Evolutionary conservation across 2,888 invertebrate genomes (phyloP).

Genomic region (Volucella inanis): DNA sequence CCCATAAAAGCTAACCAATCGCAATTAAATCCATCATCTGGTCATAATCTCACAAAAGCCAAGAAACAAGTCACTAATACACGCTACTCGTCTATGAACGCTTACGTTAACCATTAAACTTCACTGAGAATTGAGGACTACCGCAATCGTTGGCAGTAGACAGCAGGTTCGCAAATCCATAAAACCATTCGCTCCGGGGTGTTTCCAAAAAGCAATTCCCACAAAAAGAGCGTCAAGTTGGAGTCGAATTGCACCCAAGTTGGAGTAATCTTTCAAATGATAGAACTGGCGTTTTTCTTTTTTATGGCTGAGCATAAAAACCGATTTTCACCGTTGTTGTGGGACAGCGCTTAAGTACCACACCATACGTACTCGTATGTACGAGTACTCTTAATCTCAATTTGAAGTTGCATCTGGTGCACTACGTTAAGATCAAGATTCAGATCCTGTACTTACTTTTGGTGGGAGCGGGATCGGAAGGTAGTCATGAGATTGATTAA

Average conservation of each 20-base stretch:
- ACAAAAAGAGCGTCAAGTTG: conserved; percentile 8
- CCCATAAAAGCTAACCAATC: conserved; percentile 49
- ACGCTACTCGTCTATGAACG: conserved; percentile 11
- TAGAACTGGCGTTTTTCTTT: conserved; percentile 5
- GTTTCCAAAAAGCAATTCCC: conserved; percentile 46
- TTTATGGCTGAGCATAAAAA: conserved; percentile 58
- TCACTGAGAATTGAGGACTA: conserved; percentile 24
- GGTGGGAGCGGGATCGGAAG: not conserved
- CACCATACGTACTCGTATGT: not conserved
- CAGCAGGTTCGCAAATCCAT: not conserved
- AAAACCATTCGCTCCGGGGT: conserved; percentile 32
- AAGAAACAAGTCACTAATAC: not conserved
- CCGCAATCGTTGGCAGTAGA: not conserved
- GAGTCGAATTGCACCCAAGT: not conserved
- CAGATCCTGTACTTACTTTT: conserved; percentile 1
- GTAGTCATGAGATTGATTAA: conserved; percentile 54
- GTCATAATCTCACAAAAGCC: conserved; percentile 25
- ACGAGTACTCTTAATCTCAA: not conserved
- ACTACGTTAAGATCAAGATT: not conserved
- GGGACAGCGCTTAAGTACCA: not conserved
- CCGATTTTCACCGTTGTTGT: conserved; percentile 52
- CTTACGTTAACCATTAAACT: conserved; percentile 4
- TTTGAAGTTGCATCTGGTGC: conserved; percentile 8
- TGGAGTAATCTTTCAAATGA: conserved; percentile 1
- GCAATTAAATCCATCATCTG: conserved; percentile 63